Conservation (phyloP, 2,113 vertebrate species). For the Mola mola region DNA sequence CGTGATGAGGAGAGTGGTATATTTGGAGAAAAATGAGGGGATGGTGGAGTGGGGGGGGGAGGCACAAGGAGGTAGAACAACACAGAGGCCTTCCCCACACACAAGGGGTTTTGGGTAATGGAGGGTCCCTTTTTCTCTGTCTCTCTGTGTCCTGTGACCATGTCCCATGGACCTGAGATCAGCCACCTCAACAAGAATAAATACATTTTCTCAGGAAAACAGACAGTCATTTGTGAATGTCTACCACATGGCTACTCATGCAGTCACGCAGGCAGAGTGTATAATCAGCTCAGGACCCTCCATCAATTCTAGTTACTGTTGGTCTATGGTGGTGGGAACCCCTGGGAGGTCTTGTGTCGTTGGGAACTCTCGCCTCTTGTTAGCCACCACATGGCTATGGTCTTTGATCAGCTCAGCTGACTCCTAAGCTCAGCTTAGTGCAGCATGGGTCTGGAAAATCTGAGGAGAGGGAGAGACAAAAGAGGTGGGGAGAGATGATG, state of each 20-base stretch:
- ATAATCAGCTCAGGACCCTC: constrained; percentile 12
- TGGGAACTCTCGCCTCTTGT: constrained; percentile 81
- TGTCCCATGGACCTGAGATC: background rate
- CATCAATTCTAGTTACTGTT: constrained; percentile 50
- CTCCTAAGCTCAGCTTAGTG: constrained; percentile 80
- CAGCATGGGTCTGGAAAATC: constrained; percentile 74
- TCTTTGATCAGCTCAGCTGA: constrained; percentile 86
- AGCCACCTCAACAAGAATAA: background rate
- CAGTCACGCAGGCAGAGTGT: constrained; percentile 14
- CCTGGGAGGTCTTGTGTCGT: constrained; percentile 77
- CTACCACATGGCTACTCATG: background rate
- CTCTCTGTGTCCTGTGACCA: constrained; percentile 1
- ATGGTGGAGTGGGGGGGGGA: constrained; percentile 14
- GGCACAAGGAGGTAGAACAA: constrained; percentile 47
- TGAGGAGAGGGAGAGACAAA: constrained; percentile 57
- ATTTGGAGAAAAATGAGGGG: constrained; percentile 26
- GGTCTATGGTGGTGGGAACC: constrained; percentile 48
- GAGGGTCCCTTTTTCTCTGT: constrained; percentile 2
- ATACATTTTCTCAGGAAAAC: background rate
- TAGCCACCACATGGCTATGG: constrained; percentile 73
- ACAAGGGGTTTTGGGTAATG: constrained; percentile 10
- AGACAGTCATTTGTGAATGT: background rate
- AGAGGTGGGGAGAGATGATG: constrained; percentile 38
- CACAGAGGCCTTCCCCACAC: constrained; percentile 16
- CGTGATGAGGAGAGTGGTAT: constrained; percentile 11